Base-by-base conservation (phyloP, 2,113 vertebrate genomes). In the Corvus hawaiiensis region DNA sequence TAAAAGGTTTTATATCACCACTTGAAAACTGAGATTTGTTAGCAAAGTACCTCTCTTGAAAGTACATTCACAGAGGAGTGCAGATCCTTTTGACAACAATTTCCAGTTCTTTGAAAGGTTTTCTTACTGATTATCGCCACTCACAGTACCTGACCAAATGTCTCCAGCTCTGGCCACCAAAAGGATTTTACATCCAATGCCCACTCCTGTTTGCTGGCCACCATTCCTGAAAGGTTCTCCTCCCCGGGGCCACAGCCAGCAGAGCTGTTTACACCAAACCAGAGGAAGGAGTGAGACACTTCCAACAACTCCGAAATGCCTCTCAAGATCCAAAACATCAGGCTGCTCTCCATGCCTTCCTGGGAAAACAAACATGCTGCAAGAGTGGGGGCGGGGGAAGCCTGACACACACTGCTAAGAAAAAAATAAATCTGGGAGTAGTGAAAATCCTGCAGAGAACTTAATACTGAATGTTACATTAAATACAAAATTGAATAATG, bases 231-330 rank as follows among this genome's bases (percentile, higher is more conserved):
- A 90, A 75, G 82, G 61, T 39, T 87, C 96, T 81, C 80, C 83
- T 93, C 83, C 86, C 86, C 81, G 17, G 69, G 37, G 85, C 83
- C 66, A 72, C 83, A 93, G 96, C 73, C 94, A 96, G 90, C 13
- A 9, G 73, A 89, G 90, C 88, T 94, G 94, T 96, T 97, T 96
- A 96, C 83, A 89, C 1, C 6, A 46, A 92, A 39, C 69, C 63
- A 94, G 76, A 80, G 88, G 85, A 95, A 96, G 93, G 58, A 93
- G 68, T 10, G 58, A 96, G 86, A 69, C 4, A 2, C 61, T 90
- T 96, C 88, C 94, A 96, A 74, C 52, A 52, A 71, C 52, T 88
- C 83, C 92, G 84, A 79, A 96, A 90, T 22, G 85, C 88, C 76
- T 95, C 76, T 48, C 82, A 44, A 71, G 76, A 88, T 92, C 83